A percentile compares a stretch with the other conserved stretches of the same genome.
These are phyloP conservation scores for Melanotaenia nigrans DNA, from an alignment of 2,797 vertebrate species.

Conservation along the genomic window DNA sequence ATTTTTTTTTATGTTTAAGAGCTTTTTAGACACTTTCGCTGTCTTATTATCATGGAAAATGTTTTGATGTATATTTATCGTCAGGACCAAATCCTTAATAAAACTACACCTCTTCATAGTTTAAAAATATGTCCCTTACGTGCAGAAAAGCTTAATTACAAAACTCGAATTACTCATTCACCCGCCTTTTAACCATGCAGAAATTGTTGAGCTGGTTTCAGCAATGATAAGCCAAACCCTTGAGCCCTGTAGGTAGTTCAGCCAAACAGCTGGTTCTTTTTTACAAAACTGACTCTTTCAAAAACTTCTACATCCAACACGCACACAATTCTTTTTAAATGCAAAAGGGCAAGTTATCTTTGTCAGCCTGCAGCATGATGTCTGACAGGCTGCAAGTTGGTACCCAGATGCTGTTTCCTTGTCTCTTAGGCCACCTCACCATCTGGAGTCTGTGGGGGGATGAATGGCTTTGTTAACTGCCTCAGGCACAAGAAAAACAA, in stretches of 20 bases:
- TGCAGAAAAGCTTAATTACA: too few species aligned
- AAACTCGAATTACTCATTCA: too few species aligned
- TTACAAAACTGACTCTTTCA: neutral
- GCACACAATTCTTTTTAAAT: neutral
- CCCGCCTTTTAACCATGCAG: neutral
- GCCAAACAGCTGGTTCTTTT: neutral
- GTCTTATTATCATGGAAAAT: too few species aligned
- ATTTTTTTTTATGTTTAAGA: too few species aligned
- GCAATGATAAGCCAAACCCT: neutral
- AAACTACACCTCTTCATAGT: too few species aligned
- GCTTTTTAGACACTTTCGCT: too few species aligned
- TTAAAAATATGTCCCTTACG: too few species aligned
- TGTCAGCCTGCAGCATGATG: neutral
- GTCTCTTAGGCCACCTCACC: conserved; percentile 10
- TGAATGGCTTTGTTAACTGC: conserved; percentile 1
- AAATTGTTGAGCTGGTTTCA: neutral
- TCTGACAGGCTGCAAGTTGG: neutral
- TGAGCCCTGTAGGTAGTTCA: neutral
- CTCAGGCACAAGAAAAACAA: neutral
- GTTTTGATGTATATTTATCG: too few species aligned
- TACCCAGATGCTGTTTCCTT: neutral
- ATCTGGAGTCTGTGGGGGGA: conserved; percentile 39
- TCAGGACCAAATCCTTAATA: too few species aligned
- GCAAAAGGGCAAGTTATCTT: neutral
- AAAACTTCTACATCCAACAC: neutral